Percentiles rank a stretch among this genome's conserved stretches.
Evolutionary conservation across 2,113 vertebrate genomes (phyloP).

Genomic region (Brachyhypopomus occidentalis): DNA sequence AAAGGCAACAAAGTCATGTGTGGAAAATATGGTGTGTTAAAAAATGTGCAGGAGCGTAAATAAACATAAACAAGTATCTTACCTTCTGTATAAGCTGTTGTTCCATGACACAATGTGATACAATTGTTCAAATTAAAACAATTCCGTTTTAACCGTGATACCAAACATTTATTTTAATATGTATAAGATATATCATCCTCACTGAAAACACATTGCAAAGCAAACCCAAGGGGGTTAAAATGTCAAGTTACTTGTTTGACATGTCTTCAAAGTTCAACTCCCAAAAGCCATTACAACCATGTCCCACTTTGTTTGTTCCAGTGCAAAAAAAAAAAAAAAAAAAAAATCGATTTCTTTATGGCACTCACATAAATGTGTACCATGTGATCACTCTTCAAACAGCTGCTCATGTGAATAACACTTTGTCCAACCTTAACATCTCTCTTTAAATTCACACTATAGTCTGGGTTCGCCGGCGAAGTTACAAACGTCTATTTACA

Average conservation of each 20-base stretch:
- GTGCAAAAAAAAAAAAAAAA: conserved; percentile 7
- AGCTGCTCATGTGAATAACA: conserved; percentile 38
- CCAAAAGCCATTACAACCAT: conserved; percentile 24
- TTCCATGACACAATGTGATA: no score
- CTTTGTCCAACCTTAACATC: conserved; percentile 27
- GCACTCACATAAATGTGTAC: conserved; percentile 31
- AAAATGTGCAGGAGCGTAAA: no score
- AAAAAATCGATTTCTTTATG: conserved; percentile 20
- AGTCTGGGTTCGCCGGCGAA: conserved; percentile 10
- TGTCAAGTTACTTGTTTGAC: conserved; percentile 1
- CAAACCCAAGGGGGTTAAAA: conserved; percentile 20
- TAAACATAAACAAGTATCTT: no score
- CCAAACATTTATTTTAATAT: conserved; percentile 57
- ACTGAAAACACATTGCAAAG: conserved; percentile 48
- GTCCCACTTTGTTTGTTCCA: neutral
- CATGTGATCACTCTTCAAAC: conserved; percentile 20
- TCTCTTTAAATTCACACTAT: conserved; percentile 30
- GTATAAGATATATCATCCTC: conserved; percentile 49
- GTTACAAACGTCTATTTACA: conserved; percentile 50
- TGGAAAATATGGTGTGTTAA: neutral
- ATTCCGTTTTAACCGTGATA: conserved; percentile 31
- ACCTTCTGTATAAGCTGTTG: no score
- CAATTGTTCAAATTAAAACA: conserved; percentile 8
- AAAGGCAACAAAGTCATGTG: neutral
- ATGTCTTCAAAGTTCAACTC: conserved; percentile 22